Evolutionary conservation across 2,113 vertebrate species (phyloP).

Genomic region (Eira barbara): DNA sequence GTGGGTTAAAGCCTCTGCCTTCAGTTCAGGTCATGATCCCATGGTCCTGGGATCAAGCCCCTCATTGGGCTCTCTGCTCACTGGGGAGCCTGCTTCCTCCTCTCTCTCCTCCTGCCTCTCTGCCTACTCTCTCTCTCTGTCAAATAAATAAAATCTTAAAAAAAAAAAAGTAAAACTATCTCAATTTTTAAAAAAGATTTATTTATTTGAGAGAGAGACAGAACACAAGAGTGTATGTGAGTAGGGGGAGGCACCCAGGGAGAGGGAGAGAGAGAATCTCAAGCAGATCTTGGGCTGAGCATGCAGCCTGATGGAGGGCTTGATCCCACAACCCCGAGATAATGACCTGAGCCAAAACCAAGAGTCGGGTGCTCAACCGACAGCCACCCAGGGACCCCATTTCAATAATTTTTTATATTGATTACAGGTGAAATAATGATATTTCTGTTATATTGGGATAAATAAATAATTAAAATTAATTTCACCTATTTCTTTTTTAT

Average conservation of each 20-base stretch:
- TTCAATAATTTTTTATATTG: neutral
- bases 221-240: neutral
- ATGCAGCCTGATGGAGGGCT: neutral
- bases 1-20: too few species aligned
- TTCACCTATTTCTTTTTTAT: neutral
- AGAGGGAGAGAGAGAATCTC: neutral
- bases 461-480: slow-evolving; percentile 9
- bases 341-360: neutral
- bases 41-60: too few species aligned
- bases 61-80: too few species aligned
- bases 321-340: neutral
- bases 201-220: neutral
- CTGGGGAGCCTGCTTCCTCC: too few species aligned
- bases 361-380: neutral
- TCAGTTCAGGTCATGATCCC: too few species aligned
- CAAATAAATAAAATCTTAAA: too few species aligned
- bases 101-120: too few species aligned
- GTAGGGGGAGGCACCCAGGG: neutral
- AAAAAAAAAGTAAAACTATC: neutral
- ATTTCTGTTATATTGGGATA: neutral
- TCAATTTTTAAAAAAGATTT: neutral
- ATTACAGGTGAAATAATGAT: slow-evolving; percentile 21
- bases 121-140: too few species aligned
- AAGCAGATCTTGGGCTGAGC: neutral
- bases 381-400: neutral